Evolutionary conservation across 2,888 invertebrate genomes (phyloP), one percentile per base, ranked within the genome.

Genomic region (Scrobipalpa costella): DNA sequence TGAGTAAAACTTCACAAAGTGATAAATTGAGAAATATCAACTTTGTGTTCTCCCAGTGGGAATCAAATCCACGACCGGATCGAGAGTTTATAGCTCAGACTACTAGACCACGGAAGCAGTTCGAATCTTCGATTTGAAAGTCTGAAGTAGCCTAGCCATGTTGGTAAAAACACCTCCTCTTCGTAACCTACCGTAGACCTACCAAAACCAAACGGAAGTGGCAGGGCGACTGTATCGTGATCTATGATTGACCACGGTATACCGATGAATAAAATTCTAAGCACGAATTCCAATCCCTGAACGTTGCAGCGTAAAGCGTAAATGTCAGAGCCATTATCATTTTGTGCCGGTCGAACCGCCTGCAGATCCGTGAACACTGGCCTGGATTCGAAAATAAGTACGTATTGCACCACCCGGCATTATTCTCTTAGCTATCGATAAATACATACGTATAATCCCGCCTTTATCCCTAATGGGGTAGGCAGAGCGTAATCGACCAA

Each of bases 361-460:
- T 74, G 75, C 77, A 81, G 79, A 85, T 85, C 81, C 83, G 83
- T 80, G 77, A 79, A 73, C 79, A 72, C 73, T 81, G 82, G 79
- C 85, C 82, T 80, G 79, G 74, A 77, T 84, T 74, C 66, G 67
- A 66, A 71, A 76, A 74, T 69, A 59, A 67, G 58, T 64, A 67
- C 63, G 61, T 64, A 61, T 44, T 61, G 66, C 57, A 61, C 63
- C 33, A 47, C n/a, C 7, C 55, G 1, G 44, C 44, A 15, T 44
- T 44, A 44, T 44, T 44, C 44, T 44, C n/a, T n/a, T n/a, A 44
- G 44, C 44, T 44, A 44, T 44, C 15, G 44, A 40, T 40, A 13
- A 40, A 13, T n/a, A 13, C n/a, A 11, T 3, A n/a, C 13, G 11
- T 38, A n/a, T 40, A 40, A 40, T n/a, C 1, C 40, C 13, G 13